Evolutionary conservation across 2,113 vertebrate species (phyloP).

Genomic region (Fukomys damarensis): DNA sequence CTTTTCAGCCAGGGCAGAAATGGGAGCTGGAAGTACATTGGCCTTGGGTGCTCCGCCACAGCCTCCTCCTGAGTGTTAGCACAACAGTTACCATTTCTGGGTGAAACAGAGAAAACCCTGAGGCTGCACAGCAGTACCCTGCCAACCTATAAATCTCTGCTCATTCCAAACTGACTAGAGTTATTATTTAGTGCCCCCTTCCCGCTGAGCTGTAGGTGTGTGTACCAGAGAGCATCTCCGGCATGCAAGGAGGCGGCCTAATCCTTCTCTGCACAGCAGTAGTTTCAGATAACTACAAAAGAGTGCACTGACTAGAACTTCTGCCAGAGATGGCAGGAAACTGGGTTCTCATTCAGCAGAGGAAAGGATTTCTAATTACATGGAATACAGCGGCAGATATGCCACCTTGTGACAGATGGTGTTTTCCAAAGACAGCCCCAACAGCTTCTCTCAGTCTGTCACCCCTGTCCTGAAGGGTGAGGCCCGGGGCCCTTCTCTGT

Average conservation of each 20-base stretch:
- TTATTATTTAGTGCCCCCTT: slow-evolving; percentile 11
- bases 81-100: not conserved
- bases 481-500: not conserved
- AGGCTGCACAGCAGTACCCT: not conserved
- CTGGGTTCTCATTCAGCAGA: slow-evolving; percentile 55
- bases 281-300: slow-evolving; percentile 5
- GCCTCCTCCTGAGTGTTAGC: not conserved
- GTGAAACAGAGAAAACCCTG: slow-evolving; percentile 16
- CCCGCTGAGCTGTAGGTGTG: not conserved
- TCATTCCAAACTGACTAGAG: not conserved
- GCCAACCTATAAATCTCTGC: not conserved
- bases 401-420: slow-evolving; percentile 44
- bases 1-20: not conserved
- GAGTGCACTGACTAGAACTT: slow-evolving; percentile 43
- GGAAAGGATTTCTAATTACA: slow-evolving; percentile 48
- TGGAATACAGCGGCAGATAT: slow-evolving; percentile 48
- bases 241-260: not conserved
- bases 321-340: slow-evolving; percentile 18
- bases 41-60: not conserved
- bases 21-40: not conserved
- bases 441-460: not conserved
- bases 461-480: not conserved
- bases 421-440: slow-evolving; percentile 3
- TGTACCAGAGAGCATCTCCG: not conserved
- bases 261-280: not conserved